Evolutionary conservation across 2,888 invertebrate species (phyloP).

Genomic region (Spatulosminthurus flaviceps): DNA sequence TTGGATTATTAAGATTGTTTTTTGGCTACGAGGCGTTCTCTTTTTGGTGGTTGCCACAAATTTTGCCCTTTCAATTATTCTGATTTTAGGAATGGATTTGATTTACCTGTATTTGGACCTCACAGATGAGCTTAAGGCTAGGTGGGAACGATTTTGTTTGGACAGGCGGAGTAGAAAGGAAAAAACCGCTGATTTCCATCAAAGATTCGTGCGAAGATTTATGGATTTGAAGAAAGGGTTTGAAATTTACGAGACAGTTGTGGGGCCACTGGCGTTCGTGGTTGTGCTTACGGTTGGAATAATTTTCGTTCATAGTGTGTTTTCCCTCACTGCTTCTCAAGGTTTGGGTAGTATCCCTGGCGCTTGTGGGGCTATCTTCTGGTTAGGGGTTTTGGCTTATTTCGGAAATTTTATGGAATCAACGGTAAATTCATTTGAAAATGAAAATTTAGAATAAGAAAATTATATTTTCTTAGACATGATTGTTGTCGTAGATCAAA

Average conservation of each 20-base stretch:
- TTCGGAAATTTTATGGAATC: conserved; percentile 41
- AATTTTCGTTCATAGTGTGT: conserved; percentile 33
- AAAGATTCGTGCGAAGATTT: conserved; percentile 28
- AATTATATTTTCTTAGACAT: no score
- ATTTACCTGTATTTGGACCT: conserved; percentile 29
- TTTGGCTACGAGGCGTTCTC: conserved; percentile 27
- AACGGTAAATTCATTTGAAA: no score
- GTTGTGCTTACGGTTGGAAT: not conserved
- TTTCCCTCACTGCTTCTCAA: conserved; percentile 22
- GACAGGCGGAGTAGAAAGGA: not conserved
- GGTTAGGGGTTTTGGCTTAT: conserved; percentile 35
- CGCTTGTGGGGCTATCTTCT: conserved; percentile 22
- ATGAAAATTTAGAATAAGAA: not conserved
- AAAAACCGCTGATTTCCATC: not conserved
- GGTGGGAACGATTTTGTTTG: not conserved
- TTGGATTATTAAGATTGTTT: conserved; percentile 34
- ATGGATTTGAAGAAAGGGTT: conserved; percentile 33
- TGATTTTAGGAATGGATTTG: conserved; percentile 29
- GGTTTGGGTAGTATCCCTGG: conserved; percentile 33
- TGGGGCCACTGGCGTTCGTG: conserved; percentile 21
- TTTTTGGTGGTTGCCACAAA: not conserved
- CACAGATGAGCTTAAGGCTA: conserved; percentile 12
- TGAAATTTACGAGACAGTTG: not conserved
- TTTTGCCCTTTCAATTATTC: conserved; percentile 24
- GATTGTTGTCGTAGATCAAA: conserved; percentile 19